Evolutionary conservation across 1,140 invertebrate species (phyloP), one percentile per base, ranked within the genome.

Genomic region (Penaeus vannamei): DNA sequence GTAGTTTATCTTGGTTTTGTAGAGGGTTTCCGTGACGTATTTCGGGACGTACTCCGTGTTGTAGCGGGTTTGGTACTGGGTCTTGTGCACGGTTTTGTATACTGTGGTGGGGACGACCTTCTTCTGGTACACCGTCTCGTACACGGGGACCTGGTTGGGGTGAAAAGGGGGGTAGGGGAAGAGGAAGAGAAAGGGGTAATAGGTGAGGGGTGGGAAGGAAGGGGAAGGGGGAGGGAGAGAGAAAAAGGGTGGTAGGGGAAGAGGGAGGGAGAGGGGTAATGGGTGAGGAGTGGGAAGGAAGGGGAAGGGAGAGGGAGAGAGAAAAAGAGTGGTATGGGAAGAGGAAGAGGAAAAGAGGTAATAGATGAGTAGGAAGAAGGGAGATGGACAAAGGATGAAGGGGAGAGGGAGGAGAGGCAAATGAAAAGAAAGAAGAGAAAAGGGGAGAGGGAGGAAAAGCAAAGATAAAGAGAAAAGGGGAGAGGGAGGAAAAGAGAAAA

Each of bases 1-100:
- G 61, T 87, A 81, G 60, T 87, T 81, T 19, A 66, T 69, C 59
- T 82, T 32, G 20, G 86, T 62, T 20, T 81, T 82, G 60, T 87
- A 87, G 0, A 81, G 19, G 17, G 79, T 81, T 79, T 87, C 77
- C 0, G 86, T 87, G 12, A 87, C 36, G 77, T 87, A 77, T 10
- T 87, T 60, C 1, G 77, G 86, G n/a, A 87, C 32, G 60, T 87
- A 82, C 32, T 87, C 79, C n/a, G 86, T 87, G 20, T 66, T 29
- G 77, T 87, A 83, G 26, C 82, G 80, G 4, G 86, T 69, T 20
- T 82, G 29, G 60, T 83, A 82, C 62, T 87, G 53, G 20, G 79
- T 87, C n/a, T 60, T 14, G 77, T 83, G 82, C 3, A 87, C 60
- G 5, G 66, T 77, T 26, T 87, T 60, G 77, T 87, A 87, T 17